Conservation (phyloP, 2,797 vertebrate genomes). For the Phaenicophaeus curvirostris region DNA sequence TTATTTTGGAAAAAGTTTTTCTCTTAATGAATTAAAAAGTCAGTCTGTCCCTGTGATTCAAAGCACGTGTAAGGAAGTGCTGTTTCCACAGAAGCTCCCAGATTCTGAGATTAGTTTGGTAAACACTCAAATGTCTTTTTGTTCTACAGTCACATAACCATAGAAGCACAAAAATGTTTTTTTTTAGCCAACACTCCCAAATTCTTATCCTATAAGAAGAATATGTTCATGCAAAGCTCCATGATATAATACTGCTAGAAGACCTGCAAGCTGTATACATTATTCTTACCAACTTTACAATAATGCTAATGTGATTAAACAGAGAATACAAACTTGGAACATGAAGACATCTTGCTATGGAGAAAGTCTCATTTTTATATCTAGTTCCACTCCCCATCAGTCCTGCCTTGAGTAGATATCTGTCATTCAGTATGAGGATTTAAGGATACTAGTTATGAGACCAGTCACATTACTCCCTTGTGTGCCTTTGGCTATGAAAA, state of each 20-base stretch:
- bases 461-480: background rate
- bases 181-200: background rate
- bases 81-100: constrained; percentile 3
- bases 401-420: background rate
- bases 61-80: constrained; percentile 43
- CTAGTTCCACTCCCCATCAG: background rate
- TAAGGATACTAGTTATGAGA: background rate
- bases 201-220: background rate
- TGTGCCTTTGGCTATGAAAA: background rate
- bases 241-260: background rate
- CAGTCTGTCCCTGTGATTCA: constrained; percentile 28
- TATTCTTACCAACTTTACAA: background rate
- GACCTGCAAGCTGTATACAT: background rate
- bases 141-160: background rate
- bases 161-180: background rate
- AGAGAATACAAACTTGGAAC: background rate
- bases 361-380: background rate
- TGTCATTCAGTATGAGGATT: background rate
- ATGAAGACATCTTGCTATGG: background rate
- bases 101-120: background rate
- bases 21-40: background rate
- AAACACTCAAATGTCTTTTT: background rate
- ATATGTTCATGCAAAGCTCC: background rate
- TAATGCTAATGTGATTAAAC: background rate
- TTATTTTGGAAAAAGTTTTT: constrained; percentile 38